phyloP scores from a whole-genome alignment of 2,113 vertebrate species.

The Chamaetylas fuelleborni region DNA sequence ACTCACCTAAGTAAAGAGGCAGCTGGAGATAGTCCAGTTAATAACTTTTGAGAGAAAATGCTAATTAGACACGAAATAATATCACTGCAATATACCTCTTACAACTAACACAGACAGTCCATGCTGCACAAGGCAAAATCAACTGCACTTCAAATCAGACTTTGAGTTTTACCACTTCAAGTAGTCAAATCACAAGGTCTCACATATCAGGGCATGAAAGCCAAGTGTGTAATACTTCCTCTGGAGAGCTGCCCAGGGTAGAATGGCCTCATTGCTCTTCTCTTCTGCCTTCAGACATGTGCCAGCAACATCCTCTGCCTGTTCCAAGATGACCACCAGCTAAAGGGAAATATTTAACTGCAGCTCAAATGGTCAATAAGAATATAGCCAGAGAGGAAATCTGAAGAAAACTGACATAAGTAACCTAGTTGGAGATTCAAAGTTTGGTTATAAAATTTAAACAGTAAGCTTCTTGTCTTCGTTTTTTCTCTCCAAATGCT shows the following conservation, averaged over 20 bases:
- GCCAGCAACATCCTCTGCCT: neutral
- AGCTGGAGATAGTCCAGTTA: neutral
- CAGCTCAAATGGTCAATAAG: neutral
- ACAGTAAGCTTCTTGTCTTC: neutral
- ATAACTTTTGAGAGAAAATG: neutral
- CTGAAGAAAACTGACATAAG: neutral
- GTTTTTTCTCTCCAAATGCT: neutral
- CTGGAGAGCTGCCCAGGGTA: neutral
- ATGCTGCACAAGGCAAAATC: neutral
- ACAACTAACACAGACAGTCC: neutral
- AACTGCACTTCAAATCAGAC: neutral
- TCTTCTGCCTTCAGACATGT: neutral
- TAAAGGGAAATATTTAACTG: neutral
- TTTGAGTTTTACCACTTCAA: neutral
- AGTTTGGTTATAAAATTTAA: neutral
- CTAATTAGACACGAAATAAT: neutral
- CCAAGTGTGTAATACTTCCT: neutral
- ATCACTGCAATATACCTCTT: neutral
- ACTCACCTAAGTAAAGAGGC: neutral
- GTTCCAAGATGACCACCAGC: conserved; percentile 15
- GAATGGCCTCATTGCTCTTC: neutral
- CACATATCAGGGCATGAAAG: neutral
- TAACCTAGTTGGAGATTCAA: neutral
- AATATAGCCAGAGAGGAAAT: neutral
- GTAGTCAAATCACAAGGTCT: neutral